Base-by-base conservation (phyloP, 2,888 invertebrate genomes). In the Drosophila subquinaria region DNA sequence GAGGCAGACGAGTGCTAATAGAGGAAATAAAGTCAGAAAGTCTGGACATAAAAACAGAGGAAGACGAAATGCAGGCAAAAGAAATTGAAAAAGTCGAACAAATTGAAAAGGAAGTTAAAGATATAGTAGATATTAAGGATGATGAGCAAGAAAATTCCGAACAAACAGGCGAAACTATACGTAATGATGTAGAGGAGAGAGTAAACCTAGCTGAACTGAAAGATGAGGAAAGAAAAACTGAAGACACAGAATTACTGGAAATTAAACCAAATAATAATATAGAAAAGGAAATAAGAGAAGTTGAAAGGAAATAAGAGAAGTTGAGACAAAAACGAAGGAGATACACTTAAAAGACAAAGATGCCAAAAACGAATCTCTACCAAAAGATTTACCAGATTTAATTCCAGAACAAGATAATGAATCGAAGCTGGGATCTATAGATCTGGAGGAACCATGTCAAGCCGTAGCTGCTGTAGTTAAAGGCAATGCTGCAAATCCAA, bases 1-100 rank as follows among this genome's bases (percentile, higher is more conserved):
- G 6, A 15, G 23, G 27, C 3, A 76, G 70, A 27, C 61, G 66
- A 17, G 1, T 86, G 0, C 51, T 65, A 3, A 79, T 87, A 27
- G 63, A 85, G 36, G 64, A 79, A 64, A 47, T 51, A 13, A 66
- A 59, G 17, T n/a, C 36, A 5, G 60, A 60, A 1, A 27, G 35
- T 15, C 15, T 38, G 5, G 48, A 38, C n/a, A 15, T n/a, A 3
- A 4, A 13, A 40, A 15, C 10, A n/a, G 43, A 43, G 0, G 40
- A n/a, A 35, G 42, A 2, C 17, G 27, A 33, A 1, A 36, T 51
- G 4, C 51, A 36, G 36, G 23, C 23, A 1, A 13, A 8, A 11
- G 33, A 40, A 20, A 0, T 5, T 2, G 36, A 52, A 4, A 38
- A 38, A 20, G 2, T 3, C 0, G 20, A 57, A 9, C n/a, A 23